Evolutionary conservation across 2,888 invertebrate species (phyloP), one percentile per base, ranked within the genome.

Genomic region (Heterodera filipjevi): DNA sequence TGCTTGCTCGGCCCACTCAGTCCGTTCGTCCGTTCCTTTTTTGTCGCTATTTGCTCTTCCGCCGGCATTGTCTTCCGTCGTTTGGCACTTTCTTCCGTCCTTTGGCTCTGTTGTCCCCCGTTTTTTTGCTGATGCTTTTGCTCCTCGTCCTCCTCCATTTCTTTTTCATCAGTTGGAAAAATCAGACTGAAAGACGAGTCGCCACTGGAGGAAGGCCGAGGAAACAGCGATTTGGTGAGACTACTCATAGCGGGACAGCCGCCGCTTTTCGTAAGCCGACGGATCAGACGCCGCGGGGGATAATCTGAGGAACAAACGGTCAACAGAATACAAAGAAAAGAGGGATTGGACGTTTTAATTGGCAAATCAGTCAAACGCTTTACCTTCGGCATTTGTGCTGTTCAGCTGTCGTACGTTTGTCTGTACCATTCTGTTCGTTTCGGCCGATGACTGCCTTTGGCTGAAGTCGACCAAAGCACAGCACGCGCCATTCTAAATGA

Each of bases 391-490:
- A 8, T 19, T 68, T 68, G 66, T n/a, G n/a, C n/a, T n/a, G n/a
- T n/a, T n/a, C n/a, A n/a, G n/a, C n/a, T n/a, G 32, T 33, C 22
- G 14, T 35, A 33, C 68, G 68, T 33, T 33, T 19, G 33, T 32
- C 33, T 10, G 10, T 8, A 59, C 22, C 59, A 59, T 59, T 73
- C 53, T 49, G 64, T 73, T 73, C 64, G 66, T 66, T 22, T 66
- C 66, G 22, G 32, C 46, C 33, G 59, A 49, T 49, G 49, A 46
- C 44, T 75, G 75, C 35, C 33, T 53, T 46, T 75, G 75, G 46
- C 66, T 75, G 68, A 46, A 64, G 68, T 75, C 75, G 30, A 75
- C 75, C 44, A 75, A 30, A 22, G 75, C 75, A 75, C 75, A 75
- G 44, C 66, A 75, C 44, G 75, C 75, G 49, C 75, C 75, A 22